Percentiles rank a stretch among this genome's conserved stretches.
These are phyloP conservation scores for Chromoteleia sp. DNA, from an alignment of 2,888 invertebrate genomes.

Conservation along the genomic window DNA sequence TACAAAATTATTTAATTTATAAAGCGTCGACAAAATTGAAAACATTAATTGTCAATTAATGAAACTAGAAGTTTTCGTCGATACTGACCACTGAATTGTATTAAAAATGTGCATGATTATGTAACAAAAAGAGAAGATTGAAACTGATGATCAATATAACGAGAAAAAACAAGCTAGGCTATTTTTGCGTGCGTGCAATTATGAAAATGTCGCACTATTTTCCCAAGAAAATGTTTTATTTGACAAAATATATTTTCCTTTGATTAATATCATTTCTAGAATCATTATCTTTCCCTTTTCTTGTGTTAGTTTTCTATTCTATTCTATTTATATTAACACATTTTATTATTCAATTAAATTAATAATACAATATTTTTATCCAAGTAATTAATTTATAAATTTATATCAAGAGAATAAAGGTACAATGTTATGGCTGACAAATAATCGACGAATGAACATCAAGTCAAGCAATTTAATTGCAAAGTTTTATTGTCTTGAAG, in stretches of 20 bases:
- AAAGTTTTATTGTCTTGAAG: neutral
- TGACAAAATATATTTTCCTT: neutral
- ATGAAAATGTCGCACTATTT: conserved; percentile 21
- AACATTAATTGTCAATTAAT: neutral
- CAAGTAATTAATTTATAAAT: too few relatives aligned
- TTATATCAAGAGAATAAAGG: neutral
- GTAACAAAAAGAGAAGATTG: conserved; percentile 28
- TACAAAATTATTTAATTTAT: conserved; percentile 22
- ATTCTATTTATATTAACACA: too few relatives aligned
- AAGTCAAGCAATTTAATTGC: conserved; percentile 1
- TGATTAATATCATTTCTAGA: neutral
- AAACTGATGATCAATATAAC: conserved; percentile 38
- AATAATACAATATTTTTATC: too few relatives aligned
- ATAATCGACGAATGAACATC: neutral
- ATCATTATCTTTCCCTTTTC: too few relatives aligned
- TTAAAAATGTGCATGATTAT: conserved; percentile 20
- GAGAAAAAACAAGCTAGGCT: conserved; percentile 5
- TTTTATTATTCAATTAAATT: too few relatives aligned
- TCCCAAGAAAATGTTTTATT: conserved; percentile 4
- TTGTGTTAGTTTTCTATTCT: too few relatives aligned
- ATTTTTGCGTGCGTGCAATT: conserved; percentile 24
- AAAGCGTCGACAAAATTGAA: neutral
- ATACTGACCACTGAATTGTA: conserved; percentile 5
- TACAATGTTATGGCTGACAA: too few relatives aligned
- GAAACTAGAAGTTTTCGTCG: neutral